These are phyloP conservation scores for Balaeniceps rex DNA, from an alignment of 2,113 vertebrate species.

Conservation along the genomic window DNA sequence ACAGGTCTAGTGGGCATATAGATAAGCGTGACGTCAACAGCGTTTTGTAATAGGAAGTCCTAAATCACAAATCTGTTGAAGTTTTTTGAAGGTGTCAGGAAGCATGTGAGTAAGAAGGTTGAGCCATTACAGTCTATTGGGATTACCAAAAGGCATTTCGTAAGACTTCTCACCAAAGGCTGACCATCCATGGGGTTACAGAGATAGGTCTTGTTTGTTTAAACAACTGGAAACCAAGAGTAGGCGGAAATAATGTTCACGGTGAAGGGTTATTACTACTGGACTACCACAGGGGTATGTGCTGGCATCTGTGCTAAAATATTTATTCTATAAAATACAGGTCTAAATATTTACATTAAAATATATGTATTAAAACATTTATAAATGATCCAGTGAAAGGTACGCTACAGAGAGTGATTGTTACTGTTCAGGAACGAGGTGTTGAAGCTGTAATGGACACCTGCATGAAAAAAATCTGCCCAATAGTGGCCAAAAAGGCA, in stretches of 20 bases:
- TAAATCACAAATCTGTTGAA: not conserved
- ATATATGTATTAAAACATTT: not conserved
- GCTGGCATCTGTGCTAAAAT: not conserved
- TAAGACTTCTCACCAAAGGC: not conserved
- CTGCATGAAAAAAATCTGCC: not conserved
- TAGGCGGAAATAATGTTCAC: not conserved
- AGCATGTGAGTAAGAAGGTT: not conserved
- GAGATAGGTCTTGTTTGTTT: not conserved
- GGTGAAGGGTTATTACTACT: not conserved
- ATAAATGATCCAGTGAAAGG: not conserved
- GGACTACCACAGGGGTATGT: not conserved
- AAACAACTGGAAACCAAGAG: not conserved
- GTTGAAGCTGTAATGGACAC: not conserved
- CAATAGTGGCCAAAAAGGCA: not conserved
- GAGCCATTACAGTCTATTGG: not conserved
- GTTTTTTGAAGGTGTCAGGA: not conserved
- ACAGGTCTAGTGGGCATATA: not conserved
- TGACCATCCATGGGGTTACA: not conserved
- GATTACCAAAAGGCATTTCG: not conserved
- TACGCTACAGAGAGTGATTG: not conserved
- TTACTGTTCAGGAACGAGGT: not conserved
- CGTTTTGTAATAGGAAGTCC: not conserved
- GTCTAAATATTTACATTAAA: not conserved
- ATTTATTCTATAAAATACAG: not conserved
- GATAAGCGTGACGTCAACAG: not conserved